phyloP scores from a whole-genome alignment of 2,888 invertebrate genomes.

The Troides aeacus region DNA sequence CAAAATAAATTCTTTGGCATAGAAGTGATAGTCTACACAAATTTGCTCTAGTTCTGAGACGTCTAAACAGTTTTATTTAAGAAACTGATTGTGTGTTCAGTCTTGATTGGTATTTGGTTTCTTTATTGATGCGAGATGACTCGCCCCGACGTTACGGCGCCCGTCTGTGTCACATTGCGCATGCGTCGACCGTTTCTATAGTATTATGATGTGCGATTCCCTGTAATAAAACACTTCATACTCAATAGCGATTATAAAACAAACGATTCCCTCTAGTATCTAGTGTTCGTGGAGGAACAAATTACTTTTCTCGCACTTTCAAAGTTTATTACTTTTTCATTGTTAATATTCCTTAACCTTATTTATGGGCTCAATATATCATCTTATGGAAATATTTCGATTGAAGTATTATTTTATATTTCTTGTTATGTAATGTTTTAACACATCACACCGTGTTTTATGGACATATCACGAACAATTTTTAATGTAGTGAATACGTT shows the following conservation, averaged over 20 bases:
- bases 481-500: background rate
- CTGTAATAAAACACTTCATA: conserved; percentile 25
- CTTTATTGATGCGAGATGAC: conserved; percentile 71
- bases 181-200: conserved; percentile 32
- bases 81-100: conserved; percentile 45
- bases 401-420: background rate
- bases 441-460: background rate
- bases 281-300: background rate
- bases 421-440: background rate
- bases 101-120: conserved; percentile 68
- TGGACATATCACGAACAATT: background rate
- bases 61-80: conserved; percentile 34
- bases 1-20: background rate
- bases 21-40: background rate
- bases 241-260: conserved; percentile 18
- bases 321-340: too few species aligned
- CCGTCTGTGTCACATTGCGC: conserved; percentile 38
- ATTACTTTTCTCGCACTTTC: too few species aligned
- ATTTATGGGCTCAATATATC: background rate
- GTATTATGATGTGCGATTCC: conserved; percentile 21
- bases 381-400: background rate
- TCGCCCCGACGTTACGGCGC: conserved; percentile 65
- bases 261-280: background rate
- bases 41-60: background rate
- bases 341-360: background rate